Evolutionary conservation across 2,888 invertebrate species (phyloP).

Genomic region (Macaria liturata): DNA sequence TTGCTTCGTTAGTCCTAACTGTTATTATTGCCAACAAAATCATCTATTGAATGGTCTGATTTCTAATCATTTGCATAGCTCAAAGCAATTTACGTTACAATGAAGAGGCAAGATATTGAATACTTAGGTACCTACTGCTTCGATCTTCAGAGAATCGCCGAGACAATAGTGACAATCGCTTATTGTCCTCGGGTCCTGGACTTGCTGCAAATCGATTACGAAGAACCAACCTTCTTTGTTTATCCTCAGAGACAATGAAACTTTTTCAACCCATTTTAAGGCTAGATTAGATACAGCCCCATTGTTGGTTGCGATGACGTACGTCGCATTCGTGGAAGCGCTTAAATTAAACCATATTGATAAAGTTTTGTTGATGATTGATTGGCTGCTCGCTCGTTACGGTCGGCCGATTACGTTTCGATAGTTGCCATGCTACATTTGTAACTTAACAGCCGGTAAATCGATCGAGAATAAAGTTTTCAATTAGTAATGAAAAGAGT

Average conservation of each 20-base stretch:
- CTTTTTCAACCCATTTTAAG: slow-evolving; percentile 54
- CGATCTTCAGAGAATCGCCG: slow-evolving; percentile 20
- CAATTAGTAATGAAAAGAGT: too few relatives aligned
- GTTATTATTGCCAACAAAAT: too few relatives aligned
- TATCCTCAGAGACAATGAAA: slow-evolving; percentile 63
- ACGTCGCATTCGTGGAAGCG: slow-evolving; percentile 39
- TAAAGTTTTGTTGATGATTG: slow-evolving; percentile 28
- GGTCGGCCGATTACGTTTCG: too few relatives aligned
- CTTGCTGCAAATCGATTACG: slow-evolving; percentile 57
- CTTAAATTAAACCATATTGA: slow-evolving; percentile 31
- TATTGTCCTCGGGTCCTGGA: slow-evolving; percentile 66
- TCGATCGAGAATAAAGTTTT: too few relatives aligned
- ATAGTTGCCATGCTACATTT: too few relatives aligned
- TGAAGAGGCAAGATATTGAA: slow-evolving; percentile 5
- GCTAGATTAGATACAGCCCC: slow-evolving; percentile 51
- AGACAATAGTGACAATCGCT: slow-evolving; percentile 55
- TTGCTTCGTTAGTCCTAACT: too few relatives aligned
- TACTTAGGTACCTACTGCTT: not conserved
- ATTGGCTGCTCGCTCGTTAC: slow-evolving; percentile 8
- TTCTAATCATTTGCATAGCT: not conserved
- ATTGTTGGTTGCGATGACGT: slow-evolving; percentile 57
- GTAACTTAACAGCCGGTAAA: too few relatives aligned
- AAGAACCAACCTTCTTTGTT: slow-evolving; percentile 62
- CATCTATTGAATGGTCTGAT: too few relatives aligned
- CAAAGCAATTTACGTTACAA: slow-evolving; percentile 2